Conservation (phyloP, 2,888 invertebrate species). For the Drosophila putrida region DNA sequence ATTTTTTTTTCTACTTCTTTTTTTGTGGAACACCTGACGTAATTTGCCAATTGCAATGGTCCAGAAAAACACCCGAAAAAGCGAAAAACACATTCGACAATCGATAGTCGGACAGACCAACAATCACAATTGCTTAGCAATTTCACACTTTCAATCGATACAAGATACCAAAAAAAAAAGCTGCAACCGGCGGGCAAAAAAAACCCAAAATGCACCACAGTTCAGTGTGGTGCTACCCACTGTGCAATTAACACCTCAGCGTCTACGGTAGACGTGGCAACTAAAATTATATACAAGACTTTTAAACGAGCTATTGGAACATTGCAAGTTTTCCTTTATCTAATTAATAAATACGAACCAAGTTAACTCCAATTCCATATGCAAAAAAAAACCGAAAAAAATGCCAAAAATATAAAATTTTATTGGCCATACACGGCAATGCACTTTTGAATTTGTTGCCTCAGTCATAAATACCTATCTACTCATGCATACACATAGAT, state of each 20-base stretch:
- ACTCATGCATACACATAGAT: conserved; percentile 16
- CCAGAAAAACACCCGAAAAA: conserved; percentile 44
- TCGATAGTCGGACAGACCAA: conserved; percentile 49
- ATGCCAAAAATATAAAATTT: conserved; percentile 60
- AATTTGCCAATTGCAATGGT: conserved; percentile 74
- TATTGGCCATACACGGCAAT: conserved; percentile 69
- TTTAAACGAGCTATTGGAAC: conserved; percentile 59
- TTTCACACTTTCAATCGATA: conserved; percentile 79
- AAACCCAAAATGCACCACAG: conserved; percentile 20
- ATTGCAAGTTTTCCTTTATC: conserved; percentile 46
- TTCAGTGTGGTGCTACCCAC: conserved; percentile 65
- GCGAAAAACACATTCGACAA: conserved; percentile 44
- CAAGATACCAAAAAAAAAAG: conserved; percentile 1
- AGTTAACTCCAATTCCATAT: conserved; percentile 35
- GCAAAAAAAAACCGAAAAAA: conserved; percentile 42
- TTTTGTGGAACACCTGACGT: conserved; percentile 70
- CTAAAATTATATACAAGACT: conserved; percentile 72
- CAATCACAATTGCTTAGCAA: conserved; percentile 81
- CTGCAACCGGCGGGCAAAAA: conserved; percentile 69
- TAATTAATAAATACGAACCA: conserved; percentile 74
- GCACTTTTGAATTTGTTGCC: conserved; percentile 71
- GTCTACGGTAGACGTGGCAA: conserved; percentile 36
- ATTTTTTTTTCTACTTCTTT: conserved; percentile 1
- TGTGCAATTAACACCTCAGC: conserved; percentile 82
- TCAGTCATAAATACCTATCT: conserved; percentile 60